Evolutionary conservation across 2,888 invertebrate species (phyloP).

Genomic region (Caenorhabditis macrosperma): DNA sequence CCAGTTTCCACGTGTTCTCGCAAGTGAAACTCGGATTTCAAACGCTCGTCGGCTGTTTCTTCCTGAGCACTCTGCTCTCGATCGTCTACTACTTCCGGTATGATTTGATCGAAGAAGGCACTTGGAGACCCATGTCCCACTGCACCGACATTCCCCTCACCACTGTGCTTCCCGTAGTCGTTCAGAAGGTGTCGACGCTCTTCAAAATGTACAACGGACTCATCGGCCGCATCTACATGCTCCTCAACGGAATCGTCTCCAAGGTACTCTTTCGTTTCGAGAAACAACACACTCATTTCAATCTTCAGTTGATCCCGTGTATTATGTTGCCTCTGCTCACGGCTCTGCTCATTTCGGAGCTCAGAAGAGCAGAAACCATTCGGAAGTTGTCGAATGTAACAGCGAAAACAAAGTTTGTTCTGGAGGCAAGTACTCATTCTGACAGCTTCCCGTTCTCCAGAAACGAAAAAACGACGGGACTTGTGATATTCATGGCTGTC

Average conservation of each 20-base stretch:
- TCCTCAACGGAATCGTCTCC: constrained; percentile 22
- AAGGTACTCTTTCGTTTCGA: not conserved
- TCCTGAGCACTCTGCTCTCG: constrained; percentile 6
- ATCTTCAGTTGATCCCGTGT: constrained; percentile 23
- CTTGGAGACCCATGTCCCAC: constrained; percentile 5
- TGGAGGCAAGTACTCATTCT: not conserved
- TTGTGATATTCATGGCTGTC: constrained; percentile 29
- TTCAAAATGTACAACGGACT: constrained; percentile 14
- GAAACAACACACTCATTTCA: too few relatives aligned
- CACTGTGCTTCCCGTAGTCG: not conserved
- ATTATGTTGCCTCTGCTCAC: constrained; percentile 19
- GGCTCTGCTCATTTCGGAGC: constrained; percentile 14
- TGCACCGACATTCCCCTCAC: constrained; percentile 3
- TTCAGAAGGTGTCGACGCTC: constrained; percentile 2
- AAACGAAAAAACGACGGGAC: not conserved
- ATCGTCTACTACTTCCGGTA: constrained; percentile 28
- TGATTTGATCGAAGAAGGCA: constrained; percentile 25
- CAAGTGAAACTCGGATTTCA: constrained; percentile 5
- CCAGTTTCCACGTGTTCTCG: not conserved
- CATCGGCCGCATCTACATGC: constrained; percentile 14
- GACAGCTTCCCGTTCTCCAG: not conserved
- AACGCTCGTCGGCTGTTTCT: not conserved
- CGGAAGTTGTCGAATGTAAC: not conserved
- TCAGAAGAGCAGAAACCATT: constrained; percentile 9
- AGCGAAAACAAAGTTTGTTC: not conserved